Base-by-base conservation (phyloP, 2,888 invertebrate species). In the Petrolisthes manimaculis region DNA sequence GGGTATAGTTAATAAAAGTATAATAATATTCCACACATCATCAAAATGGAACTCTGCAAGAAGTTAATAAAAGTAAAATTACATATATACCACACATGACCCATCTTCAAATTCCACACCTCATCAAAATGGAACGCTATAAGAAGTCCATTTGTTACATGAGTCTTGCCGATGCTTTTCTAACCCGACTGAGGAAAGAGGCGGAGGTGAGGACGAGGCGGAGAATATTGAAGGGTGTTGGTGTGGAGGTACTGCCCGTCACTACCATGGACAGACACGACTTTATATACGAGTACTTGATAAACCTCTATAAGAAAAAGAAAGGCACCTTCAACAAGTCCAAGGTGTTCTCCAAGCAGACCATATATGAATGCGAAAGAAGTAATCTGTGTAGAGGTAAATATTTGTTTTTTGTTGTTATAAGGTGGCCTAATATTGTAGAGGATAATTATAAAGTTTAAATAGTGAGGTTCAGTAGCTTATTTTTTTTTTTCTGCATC, bases 291-390 rank as follows among this genome's bases (percentile, higher is more conserved):
- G 83, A 78, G 14, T 83, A 89, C 61, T 55, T 89, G 21, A 81
- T 77, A 3, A 82, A 78, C 21, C 69, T 89, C 24, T 89, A 89
- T 24, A 61, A 85, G 6, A 55, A 69, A n/a, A 77, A 86, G 77
- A 81, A 86, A 53, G 89, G 89, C 6, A 89, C 85, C 9, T 89
- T 89, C 55, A 85, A 85, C 21, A 89, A 89, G 24, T 83, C 86
- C n/a, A 83, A 89, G 71, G 83, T 85, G 4, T 82, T 83, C 61
- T 54, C 85, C 18, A 83, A 71, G n/a, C 75, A 67, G 61, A 86
- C 82, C 56, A 86, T 89, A 51, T 89, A 86, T 89, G 89, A 89
- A 24, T 89, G 89, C 77, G 89, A 89, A 67, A 82, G 89, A 12
- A 89, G 89, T 51, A 82, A 81, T 56, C 71, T 51, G 1, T 86